phyloP scores from a whole-genome alignment of 2,888 invertebrate genomes.

The Erynnis tages region DNA sequence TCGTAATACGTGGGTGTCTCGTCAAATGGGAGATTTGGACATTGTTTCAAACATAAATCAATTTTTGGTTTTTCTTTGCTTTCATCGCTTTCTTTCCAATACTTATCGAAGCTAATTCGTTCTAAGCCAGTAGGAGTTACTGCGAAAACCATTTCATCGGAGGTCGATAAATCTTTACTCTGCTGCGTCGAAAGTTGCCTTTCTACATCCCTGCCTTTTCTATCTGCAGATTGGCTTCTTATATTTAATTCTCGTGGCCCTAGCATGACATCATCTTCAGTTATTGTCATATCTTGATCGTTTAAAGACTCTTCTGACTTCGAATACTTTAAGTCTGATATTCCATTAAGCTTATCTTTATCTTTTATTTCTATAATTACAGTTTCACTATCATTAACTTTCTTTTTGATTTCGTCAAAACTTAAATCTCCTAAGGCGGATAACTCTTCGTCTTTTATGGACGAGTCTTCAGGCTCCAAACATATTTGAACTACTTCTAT shows the following conservation, averaged over 20 bases:
- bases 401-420: conserved; percentile 62
- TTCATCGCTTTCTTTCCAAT: conserved; percentile 69
- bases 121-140: conserved; percentile 77
- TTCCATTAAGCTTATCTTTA: conserved; percentile 53
- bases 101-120: conserved; percentile 75
- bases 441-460: conserved; percentile 76
- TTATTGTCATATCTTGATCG: conserved; percentile 74
- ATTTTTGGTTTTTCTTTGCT: conserved; percentile 60
- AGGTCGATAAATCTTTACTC: conserved; percentile 76
- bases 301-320: conserved; percentile 73
- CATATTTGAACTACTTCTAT: conserved; percentile 83
- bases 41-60: conserved; percentile 73
- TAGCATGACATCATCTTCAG: conserved; percentile 67
- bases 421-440: conserved; percentile 72
- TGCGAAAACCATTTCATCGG: conserved; percentile 79
- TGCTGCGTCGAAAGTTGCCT: conserved; percentile 68
- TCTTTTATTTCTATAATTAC: conserved; percentile 39
- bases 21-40: conserved; percentile 59
- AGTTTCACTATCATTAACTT: conserved; percentile 40
- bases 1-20: conserved; percentile 57
- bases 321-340: conserved; percentile 54
- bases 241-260: conserved; percentile 64
- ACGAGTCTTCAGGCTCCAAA: conserved; percentile 81
- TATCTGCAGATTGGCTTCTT: conserved; percentile 59
- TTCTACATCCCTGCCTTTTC: conserved; percentile 45